Percentiles rank a stretch among this genome's conserved stretches.
phyloP scores from a whole-genome alignment of 2,797 vertebrate species.

The Lutjanus argentimaculatus region DNA sequence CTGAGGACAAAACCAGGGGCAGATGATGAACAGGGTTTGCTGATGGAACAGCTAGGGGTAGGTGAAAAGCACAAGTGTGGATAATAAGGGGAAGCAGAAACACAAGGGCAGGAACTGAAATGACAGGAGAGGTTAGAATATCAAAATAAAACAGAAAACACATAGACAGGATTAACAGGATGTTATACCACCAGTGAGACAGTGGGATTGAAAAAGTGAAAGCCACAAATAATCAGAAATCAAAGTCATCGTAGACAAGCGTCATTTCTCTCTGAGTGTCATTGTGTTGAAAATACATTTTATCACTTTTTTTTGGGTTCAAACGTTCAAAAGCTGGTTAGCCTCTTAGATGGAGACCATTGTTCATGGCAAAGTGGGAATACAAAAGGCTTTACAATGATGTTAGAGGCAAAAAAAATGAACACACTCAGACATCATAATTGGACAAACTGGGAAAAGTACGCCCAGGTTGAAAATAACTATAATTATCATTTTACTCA shows the following conservation, averaged over 20 bases:
- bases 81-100: too few species aligned
- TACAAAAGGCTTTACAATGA: conserved; percentile 33
- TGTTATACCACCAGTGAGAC: too few species aligned
- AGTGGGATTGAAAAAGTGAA: neutral
- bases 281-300: conserved; percentile 13
- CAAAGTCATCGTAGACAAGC: neutral
- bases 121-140: too few species aligned
- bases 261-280: neutral
- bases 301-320: neutral
- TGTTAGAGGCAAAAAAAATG: conserved; percentile 4
- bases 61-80: too few species aligned
- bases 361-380: conserved; percentile 15
- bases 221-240: conserved; percentile 2
- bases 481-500: conserved; percentile 52
- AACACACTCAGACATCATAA: conserved; percentile 41
- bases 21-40: too few species aligned
- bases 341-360: neutral
- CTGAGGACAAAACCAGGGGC: too few species aligned
- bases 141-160: too few species aligned
- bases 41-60: too few species aligned
- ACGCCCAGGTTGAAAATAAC: conserved; percentile 33
- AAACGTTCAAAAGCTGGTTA: neutral
- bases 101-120: too few species aligned
- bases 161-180: too few species aligned
- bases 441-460: conserved; percentile 44